Base-by-base conservation (phyloP, 2,797 vertebrate species). In the Phataginus tetradactyla region DNA sequence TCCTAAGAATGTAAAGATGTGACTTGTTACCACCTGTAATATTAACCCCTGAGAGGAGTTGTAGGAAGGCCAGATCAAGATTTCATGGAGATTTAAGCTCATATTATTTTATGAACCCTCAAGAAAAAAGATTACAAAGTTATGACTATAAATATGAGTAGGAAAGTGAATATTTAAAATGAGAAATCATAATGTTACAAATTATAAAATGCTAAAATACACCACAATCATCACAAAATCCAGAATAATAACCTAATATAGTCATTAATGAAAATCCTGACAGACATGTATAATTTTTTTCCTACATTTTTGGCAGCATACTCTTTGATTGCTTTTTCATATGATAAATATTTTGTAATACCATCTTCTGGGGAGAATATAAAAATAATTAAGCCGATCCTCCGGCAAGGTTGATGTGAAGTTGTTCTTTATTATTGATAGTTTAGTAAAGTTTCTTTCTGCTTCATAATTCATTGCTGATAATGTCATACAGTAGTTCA, bases 381-480 rank as follows among this genome's bases (percentile, higher is more conserved):
- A 75, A 94, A 88, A 27, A 85, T 86, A 96, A 90, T 95, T 75
- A 92, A 85, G 25, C 72, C 23, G 77, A 93, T 94, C 18, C 7
- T 90, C 34, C 53, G 77, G 59, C 7, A 63, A 84, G 39, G 25
- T 81, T 77, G 59, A 92, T 96, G 45, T 89, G 45, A 95, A 85
- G 69, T 80, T 23, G 4, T 63, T 87, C 27, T 55, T 92, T 92
- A 23, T 66, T 94, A 68, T 64, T 90, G 21, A 71, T 68, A 51
- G 64, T 74, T 95, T 84, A 63, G n/a, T 55, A 74, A 71, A 86
- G 34, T 51, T 83, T 66, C 13, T 81, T 97, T 69, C 23, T 66
- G 27, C 17, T 59, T 96, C 17, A 72, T 57, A 86, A 95, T 90
- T 81, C 78, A 51, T 80, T 92, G 42, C 42, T 74, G 51, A 71